Evolutionary conservation across 2,113 vertebrate genomes (phyloP), one percentile per base, ranked within the genome.

Genomic region (Scatophagus argus): DNA sequence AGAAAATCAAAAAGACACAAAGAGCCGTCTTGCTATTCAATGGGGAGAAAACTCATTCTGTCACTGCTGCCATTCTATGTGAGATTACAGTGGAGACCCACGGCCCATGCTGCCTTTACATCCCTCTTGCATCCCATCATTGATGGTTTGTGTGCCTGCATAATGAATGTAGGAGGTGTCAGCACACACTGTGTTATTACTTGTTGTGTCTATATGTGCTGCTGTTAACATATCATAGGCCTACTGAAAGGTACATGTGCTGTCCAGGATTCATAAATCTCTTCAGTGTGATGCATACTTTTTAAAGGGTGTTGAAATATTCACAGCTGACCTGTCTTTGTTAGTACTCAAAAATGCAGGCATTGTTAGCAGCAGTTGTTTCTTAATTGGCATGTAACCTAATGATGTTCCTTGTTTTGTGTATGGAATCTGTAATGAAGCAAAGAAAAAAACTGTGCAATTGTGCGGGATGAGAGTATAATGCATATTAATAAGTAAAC

Each of bases 1-100:
- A 85, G 80, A 81, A 91, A 93, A 94, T 93, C 88, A 93, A 92
- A 92, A 92, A 81, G 83, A 80, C 92, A 91, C 88, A 93, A 93
- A 91, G 88, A 92, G 74, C 84, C 51, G 58, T 88, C 89, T 84
- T 78, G 58, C 84, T 80, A 90, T 88, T 88, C 90, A 89, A 87
- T 76, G 69, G 91, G 90, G 88, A 85, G 83, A 90, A 90, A 89
- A 89, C 79, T 92, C 83, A 89, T 90, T 88, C 85, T 91, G 89
- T 90, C 92, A 91, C 78, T 27, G 82, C 88, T 91, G 84, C 85
- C 88, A 83, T 90, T 90, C 90, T 88, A 71, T 81, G 87, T 79
- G 82, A 92, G 90, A 94, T 93, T 93, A 89, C 88, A 87, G 81
- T 82, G 83, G 90, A 89, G 87, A 92, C 72, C 87, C 81, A 39